Evolutionary conservation across 2,113 vertebrate species (phyloP).

Genomic region (Ptilorrhoa leucosticta): DNA sequence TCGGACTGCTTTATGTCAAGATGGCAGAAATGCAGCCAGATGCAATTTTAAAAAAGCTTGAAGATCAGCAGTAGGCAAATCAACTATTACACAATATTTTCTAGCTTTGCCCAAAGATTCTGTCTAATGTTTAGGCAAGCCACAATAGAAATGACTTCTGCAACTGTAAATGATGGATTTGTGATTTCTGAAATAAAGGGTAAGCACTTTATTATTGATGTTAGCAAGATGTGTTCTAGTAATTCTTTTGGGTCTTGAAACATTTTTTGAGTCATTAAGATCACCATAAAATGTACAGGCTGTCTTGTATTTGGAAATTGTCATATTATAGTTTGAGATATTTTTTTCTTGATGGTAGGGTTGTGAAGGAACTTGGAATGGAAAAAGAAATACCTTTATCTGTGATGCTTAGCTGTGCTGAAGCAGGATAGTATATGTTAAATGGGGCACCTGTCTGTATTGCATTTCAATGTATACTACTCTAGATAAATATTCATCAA

Average conservation of each 20-base stretch:
- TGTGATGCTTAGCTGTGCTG: background rate
- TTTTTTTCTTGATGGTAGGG: background rate
- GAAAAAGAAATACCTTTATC: background rate
- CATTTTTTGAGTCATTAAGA: background rate
- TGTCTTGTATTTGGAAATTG: background rate
- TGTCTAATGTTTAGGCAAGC: background rate
- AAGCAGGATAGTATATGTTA: background rate
- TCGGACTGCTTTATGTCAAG: background rate
- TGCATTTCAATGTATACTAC: accelerated
- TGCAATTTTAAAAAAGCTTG: background rate
- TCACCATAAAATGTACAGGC: background rate
- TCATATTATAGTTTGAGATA: background rate
- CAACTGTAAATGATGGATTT: background rate
- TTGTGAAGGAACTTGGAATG: background rate
- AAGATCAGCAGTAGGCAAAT: background rate
- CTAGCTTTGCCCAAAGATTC: background rate
- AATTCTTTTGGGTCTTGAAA: background rate
- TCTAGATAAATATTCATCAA: background rate
- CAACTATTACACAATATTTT: background rate
- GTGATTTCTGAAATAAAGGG: background rate
- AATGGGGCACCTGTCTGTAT: background rate
- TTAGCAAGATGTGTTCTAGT: background rate
- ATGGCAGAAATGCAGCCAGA: background rate
- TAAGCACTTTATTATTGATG: background rate
- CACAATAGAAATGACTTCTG: background rate